Conservation (phyloP, 2,888 invertebrate genomes). For the Hoplodrina blanda region DNA sequence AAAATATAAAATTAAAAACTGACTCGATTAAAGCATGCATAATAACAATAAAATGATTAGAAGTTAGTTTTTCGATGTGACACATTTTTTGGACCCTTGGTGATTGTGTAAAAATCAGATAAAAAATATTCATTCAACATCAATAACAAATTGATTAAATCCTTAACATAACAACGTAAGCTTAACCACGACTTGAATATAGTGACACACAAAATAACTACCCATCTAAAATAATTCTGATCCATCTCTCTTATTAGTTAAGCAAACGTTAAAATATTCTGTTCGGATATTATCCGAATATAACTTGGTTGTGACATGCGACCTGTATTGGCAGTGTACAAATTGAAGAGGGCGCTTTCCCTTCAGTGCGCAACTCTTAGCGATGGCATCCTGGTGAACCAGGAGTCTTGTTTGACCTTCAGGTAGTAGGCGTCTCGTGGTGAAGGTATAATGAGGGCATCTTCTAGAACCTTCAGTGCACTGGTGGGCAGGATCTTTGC, state of each 20-base stretch:
- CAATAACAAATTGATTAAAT: conserved; percentile 50
- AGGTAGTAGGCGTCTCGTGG: conserved; percentile 90
- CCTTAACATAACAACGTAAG: conserved; percentile 37
- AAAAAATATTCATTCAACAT: conserved; percentile 46
- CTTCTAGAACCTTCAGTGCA: conserved; percentile 91
- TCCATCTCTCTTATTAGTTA: conserved; percentile 46
- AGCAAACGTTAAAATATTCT: conserved; percentile 54
- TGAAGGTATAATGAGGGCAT: conserved; percentile 90
- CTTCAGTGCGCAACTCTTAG: conserved; percentile 80
- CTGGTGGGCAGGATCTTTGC: conserved; percentile 91
- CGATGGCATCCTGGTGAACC: conserved; percentile 89
- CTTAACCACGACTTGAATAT: conserved; percentile 46
- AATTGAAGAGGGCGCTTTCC: conserved; percentile 23
- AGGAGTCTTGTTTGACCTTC: conserved; percentile 88
- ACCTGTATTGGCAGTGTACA: conserved; percentile 52
- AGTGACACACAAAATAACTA: conserved; percentile 11
- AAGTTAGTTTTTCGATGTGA: conserved; percentile 53
- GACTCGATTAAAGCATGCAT: conserved; percentile 59
- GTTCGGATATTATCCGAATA: conserved; percentile 55
- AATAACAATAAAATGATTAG: conserved; percentile 53
- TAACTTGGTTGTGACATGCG: conserved; percentile 60
- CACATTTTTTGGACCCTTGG: conserved; percentile 58
- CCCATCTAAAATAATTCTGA: conserved; percentile 3
- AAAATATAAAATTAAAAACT: conserved; percentile 59
- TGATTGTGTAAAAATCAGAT: conserved; percentile 46